Percentiles rank a stretch among this genome's conserved stretches.
These are phyloP conservation scores for Syncerus caffer DNA, from an alignment of 2,797 vertebrate genomes.

Conservation along the genomic window DNA sequence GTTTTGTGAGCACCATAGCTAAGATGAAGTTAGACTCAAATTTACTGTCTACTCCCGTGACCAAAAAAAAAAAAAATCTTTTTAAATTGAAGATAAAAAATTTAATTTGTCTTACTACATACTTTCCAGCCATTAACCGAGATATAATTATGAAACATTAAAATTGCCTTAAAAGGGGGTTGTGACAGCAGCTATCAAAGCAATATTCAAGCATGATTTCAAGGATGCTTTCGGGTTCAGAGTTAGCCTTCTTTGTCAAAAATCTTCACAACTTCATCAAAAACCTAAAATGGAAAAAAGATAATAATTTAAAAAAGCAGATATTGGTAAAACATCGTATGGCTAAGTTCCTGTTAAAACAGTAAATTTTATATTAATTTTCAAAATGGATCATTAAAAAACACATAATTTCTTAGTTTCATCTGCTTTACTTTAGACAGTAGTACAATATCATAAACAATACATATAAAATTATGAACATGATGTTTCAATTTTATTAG, in stretches of 20 bases:
- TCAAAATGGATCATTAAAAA: background rate
- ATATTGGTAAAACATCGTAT: constrained; percentile 11
- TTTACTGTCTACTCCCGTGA: constrained; percentile 55
- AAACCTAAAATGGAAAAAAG: constrained; percentile 88
- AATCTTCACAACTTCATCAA: constrained; percentile 91
- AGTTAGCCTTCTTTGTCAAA: constrained; percentile 92
- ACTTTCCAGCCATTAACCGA: constrained; percentile 77
- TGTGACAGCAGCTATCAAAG: constrained; percentile 83
- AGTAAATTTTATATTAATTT: constrained; percentile 48
- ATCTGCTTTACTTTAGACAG: constrained; percentile 14
- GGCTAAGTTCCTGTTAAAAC: constrained; percentile 10
- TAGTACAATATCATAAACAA: background rate
- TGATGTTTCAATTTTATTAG: constrained; percentile 19
- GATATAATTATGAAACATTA: constrained; percentile 76
- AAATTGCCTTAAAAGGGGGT: constrained; percentile 81
- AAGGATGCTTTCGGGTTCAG: constrained; percentile 57
- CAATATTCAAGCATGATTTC: constrained; percentile 83
- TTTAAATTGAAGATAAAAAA: constrained; percentile 67
- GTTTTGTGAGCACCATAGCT: constrained; percentile 71
- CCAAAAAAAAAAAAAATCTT: background rate
- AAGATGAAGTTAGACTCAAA: constrained; percentile 67
- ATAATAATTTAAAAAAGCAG: constrained; percentile 41
- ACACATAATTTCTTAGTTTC: constrained; percentile 5
- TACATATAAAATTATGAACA: constrained; percentile 9
- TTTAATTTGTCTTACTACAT: constrained; percentile 67